phyloP scores from a whole-genome alignment of 2,797 vertebrate genomes.

The Betta splendens region DNA sequence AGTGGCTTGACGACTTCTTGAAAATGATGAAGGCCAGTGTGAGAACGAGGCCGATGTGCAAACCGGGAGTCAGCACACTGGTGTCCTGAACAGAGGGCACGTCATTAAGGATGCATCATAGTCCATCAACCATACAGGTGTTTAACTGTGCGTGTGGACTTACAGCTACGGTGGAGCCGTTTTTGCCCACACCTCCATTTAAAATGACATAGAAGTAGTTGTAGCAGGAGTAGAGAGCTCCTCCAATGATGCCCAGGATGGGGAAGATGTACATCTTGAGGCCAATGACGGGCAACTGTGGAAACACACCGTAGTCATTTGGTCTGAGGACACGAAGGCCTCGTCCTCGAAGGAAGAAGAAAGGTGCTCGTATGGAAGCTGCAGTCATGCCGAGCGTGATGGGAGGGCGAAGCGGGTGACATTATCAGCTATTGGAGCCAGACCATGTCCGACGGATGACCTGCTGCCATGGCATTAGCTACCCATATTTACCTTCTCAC shows the following conservation, averaged over 20 bases:
- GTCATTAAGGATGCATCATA: not conserved
- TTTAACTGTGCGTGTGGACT: constrained; percentile 60
- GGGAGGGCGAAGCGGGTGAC: constrained; percentile 70
- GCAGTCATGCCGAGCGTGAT: constrained; percentile 72
- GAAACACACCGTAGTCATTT: constrained; percentile 38
- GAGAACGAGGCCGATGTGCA: constrained; percentile 92
- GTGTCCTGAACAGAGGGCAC: constrained; percentile 85
- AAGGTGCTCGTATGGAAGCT: constrained; percentile 50
- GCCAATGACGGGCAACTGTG: constrained; percentile 88
- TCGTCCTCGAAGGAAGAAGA: constrained; percentile 8
- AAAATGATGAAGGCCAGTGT: constrained; percentile 93
- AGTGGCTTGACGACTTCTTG: constrained; percentile 91
- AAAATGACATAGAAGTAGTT: constrained; percentile 96
- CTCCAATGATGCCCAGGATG: constrained; percentile 88
- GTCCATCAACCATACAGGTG: accelerated
- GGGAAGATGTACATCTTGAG: constrained; percentile 86
- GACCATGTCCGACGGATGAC: constrained; percentile 74
- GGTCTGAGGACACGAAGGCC: not conserved
- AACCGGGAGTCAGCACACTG: constrained; percentile 92
- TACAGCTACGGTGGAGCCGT: constrained; percentile 98
- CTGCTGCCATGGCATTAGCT: constrained; percentile 77
- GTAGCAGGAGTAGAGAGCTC: constrained; percentile 89
- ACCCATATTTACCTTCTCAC: constrained; percentile 89
- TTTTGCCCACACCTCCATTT: constrained; percentile 95
- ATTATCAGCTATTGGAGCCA: constrained; percentile 72